Percentiles rank a stretch among this genome's conserved stretches.
phyloP scores from a whole-genome alignment of 2,888 invertebrate genomes.

The Omphaloscelis lunosa region DNA sequence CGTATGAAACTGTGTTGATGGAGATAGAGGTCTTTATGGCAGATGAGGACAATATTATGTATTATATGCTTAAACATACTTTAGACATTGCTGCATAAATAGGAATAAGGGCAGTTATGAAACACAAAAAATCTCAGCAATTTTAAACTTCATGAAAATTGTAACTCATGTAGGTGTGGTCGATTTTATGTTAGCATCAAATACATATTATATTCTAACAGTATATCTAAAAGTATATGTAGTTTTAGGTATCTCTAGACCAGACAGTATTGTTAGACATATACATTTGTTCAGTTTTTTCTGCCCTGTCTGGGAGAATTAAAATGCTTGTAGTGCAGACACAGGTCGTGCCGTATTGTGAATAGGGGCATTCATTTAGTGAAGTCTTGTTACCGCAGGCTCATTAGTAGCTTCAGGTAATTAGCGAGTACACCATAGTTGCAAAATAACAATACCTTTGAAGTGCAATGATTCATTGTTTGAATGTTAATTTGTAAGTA shows the following conservation, averaged over 20 bases:
- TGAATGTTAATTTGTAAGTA: constrained; percentile 37
- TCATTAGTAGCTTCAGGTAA: constrained; percentile 74
- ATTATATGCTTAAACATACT: too few relatives aligned
- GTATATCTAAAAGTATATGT: background rate
- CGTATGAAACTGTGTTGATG: too few relatives aligned
- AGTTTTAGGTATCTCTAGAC: background rate
- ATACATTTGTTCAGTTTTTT: constrained; percentile 57
- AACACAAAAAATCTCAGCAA: background rate
- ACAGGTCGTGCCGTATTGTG: constrained; percentile 58
- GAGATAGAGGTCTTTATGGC: too few relatives aligned
- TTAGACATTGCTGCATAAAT: too few relatives aligned
- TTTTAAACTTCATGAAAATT: background rate
- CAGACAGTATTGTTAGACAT: constrained; percentile 45
- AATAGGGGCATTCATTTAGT: constrained; percentile 63
- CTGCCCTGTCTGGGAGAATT: constrained; percentile 57
- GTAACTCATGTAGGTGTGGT: background rate
- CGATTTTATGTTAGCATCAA: background rate
- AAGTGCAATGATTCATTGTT: constrained; percentile 74
- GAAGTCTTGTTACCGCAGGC: constrained; percentile 65
- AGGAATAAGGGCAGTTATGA: too few relatives aligned
- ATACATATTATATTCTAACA: background rate
- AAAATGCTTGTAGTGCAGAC: constrained; percentile 22
- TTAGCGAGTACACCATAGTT: constrained; percentile 75
- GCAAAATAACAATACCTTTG: constrained; percentile 72
- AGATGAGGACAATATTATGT: too few relatives aligned